A percentile compares a stretch with the other conserved stretches of the same genome.
Conservation (phyloP, 2,888 invertebrate species). For the Phasia obesa region DNA sequence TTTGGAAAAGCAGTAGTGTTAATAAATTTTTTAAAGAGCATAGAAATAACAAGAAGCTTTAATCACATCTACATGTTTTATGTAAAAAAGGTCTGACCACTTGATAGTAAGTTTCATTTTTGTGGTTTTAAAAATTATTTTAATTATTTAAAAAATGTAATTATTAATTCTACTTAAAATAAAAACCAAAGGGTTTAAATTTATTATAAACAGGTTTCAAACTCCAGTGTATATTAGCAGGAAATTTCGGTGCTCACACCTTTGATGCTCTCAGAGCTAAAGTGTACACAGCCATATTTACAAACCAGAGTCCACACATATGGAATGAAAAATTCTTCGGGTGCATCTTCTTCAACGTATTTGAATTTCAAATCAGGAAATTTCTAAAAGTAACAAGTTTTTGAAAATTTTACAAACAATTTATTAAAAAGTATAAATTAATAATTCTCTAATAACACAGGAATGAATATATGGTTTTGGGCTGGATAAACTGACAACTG, state of each 20-base stretch:
- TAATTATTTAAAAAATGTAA: not conserved
- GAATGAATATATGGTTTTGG: no score
- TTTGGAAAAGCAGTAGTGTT: not conserved
- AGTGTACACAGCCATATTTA: slow-evolving; percentile 84
- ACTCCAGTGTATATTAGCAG: slow-evolving; percentile 79
- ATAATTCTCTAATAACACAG: no score
- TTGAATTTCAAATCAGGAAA: slow-evolving; percentile 99
- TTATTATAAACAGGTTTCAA: slow-evolving; percentile 63
- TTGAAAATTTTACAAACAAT: not conserved
- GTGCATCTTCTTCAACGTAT: slow-evolving; percentile 99
- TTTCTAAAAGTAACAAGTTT: slow-evolving; percentile 86
- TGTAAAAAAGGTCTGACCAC: not conserved
- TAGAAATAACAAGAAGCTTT: not conserved
- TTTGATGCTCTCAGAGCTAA: slow-evolving; percentile 82
- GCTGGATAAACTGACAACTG: no score
- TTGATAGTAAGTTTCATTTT: not conserved
- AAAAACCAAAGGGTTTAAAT: slow-evolving; percentile 11
- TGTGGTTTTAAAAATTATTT: not conserved
- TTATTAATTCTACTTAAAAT: slow-evolving; percentile 21
- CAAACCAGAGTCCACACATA: slow-evolving; percentile 98
- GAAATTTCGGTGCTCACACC: slow-evolving; percentile 80
- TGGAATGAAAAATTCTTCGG: slow-evolving; percentile 99
- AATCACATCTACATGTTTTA: no score
- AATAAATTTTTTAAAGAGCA: not conserved
- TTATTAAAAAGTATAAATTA: no score